phyloP scores from a whole-genome alignment of 2,888 invertebrate species.

The Pseudococcus viburni region DNA sequence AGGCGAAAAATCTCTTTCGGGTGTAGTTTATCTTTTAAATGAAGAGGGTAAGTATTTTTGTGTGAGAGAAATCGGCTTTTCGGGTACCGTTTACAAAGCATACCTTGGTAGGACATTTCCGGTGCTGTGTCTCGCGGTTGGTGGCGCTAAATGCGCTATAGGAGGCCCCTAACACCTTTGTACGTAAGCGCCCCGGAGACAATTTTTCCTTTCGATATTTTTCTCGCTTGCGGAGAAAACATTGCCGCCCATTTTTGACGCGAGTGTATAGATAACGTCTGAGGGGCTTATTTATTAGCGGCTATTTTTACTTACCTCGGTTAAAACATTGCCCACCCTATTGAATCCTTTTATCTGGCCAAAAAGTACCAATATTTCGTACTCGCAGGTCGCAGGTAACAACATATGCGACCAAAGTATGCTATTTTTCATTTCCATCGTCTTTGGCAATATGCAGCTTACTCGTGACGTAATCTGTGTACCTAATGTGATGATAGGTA shows the following conservation, averaged over 20 bases:
- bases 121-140: constrained; percentile 61
- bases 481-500: neutral
- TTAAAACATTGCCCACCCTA: neutral
- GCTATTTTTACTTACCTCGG: constrained; percentile 16
- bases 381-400: neutral
- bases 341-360: constrained; percentile 40
- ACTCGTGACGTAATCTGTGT: neutral
- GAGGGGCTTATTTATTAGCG: constrained; percentile 50
- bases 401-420: neutral
- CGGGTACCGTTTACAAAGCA: constrained; percentile 33
- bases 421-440: neutral
- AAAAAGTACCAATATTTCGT: neutral
- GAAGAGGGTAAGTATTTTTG: constrained; percentile 22
- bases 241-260: constrained; percentile 63
- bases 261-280: constrained; percentile 43
- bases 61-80: constrained; percentile 62
- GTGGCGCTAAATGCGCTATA: constrained; percentile 63
- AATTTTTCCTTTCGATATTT: constrained; percentile 50
- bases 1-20: neutral
- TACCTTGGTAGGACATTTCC: constrained; percentile 59
- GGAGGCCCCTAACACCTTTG: constrained; percentile 60
- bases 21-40: constrained; percentile 44
- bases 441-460: neutral
- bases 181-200: constrained; percentile 32
- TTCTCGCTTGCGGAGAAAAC: constrained; percentile 42